Conservation (phyloP, 92 coral and sea anemone species). For the Phenganax stokvisi region DNA sequence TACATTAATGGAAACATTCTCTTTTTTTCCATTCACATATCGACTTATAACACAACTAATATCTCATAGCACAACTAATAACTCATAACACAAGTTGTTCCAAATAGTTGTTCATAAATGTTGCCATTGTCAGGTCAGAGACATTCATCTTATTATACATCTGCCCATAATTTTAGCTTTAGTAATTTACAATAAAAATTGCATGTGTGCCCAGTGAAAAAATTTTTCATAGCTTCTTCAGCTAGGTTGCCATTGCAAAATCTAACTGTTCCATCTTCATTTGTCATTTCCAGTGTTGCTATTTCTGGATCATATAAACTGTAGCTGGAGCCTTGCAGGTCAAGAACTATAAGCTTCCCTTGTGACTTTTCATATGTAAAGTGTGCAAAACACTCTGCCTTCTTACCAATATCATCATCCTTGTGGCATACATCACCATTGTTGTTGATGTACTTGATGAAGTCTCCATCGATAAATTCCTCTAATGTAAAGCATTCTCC, state of each 20-base stretch:
- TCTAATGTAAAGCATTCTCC: conserved; percentile 52
- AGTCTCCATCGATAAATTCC: conserved; percentile 48
- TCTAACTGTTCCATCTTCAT: conserved; percentile 35
- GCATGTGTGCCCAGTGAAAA: background rate
- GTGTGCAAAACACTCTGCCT: conserved; percentile 53
- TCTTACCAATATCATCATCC: conserved; percentile 39
- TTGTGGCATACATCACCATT: conserved; percentile 51
- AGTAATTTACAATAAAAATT: background rate
- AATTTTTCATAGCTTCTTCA: background rate
- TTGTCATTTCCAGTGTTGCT: conserved; percentile 41
- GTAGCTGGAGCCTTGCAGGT: conserved; percentile 49
- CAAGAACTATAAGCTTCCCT: conserved; percentile 43
- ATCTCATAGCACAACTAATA: too few relatives aligned
- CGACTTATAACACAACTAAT: too few relatives aligned
- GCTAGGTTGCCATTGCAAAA: conserved; percentile 20
- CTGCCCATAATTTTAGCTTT: background rate
- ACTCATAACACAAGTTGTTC: too few relatives aligned
- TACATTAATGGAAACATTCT: too few relatives aligned
- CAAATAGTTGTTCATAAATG: too few relatives aligned
- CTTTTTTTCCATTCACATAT: too few relatives aligned
- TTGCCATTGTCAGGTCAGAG: too few relatives aligned
- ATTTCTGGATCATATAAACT: conserved; percentile 55
- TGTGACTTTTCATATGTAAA: conserved; percentile 49
- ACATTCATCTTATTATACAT: too few relatives aligned
- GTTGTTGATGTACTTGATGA: conserved; percentile 51